Base-by-base conservation (phyloP, 2,113 vertebrate species). In the Clupea harengus region DNA sequence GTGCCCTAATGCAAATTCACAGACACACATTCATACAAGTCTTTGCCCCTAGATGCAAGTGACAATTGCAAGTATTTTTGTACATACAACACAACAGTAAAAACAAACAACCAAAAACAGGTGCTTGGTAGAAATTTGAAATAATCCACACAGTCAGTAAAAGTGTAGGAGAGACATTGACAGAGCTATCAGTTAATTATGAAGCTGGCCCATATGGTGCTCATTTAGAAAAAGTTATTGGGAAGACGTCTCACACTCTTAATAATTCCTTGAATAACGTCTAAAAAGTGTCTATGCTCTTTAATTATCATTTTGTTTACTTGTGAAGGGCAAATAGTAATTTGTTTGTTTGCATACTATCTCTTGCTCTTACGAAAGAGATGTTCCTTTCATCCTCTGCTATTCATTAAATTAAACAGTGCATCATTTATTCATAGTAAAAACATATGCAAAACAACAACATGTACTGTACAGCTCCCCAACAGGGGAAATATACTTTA, bases 381-480 rank as follows among this genome's bases (percentile, higher is more conserved):
- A 13, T 39, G 3, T 5, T 60, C 18, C 54, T 60, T 87, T 86
- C 32, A 25, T 88, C 85, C 72, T 86, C 32, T 84, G 85, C 67
- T 87, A 45, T 84, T 84, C 45, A 84, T 85, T 86, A 85, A 88
- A 84, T 45, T 47, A 60, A 85, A 86, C 6, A 39, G 50, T 81
- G 25, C 18, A 25, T 81, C 6, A 89, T 84, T 84, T 88, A 86
- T 85, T 89, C 81, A 84, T 52, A 64, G 83, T 80, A 49, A 86
- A 85, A 85, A 78, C 72, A 39, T 45, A 85, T 50, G 28, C 39
- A 85, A 88, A 81, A 83, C 81, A 86, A 86, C n/a, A 88, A 49
- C 83, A 84, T 82, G 10, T 84, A 18, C 6, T 67, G 22, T 25
- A 25, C 28, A 72, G 20, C 50, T 82, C 2, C 3, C 47, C 52